Percentiles rank a stretch among this genome's conserved stretches.
Conservation (phyloP, 1,140 invertebrate genomes). For the Drosophila orosa region DNA sequence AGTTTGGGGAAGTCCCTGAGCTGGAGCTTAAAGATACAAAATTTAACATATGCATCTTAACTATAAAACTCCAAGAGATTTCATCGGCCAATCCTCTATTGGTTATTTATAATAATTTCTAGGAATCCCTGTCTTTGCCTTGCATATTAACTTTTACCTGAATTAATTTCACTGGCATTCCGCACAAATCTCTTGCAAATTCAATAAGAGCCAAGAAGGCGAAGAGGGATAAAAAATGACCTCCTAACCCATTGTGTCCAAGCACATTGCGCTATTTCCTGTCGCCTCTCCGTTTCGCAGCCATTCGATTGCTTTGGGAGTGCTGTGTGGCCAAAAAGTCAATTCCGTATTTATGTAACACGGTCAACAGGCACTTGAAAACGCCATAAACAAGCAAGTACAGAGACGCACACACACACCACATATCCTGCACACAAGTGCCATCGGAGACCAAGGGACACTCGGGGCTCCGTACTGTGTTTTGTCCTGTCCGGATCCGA, state of each 20-base stretch:
- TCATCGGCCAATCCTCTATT: too few species aligned
- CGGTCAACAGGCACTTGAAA: slow-evolving; percentile 72
- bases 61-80: too few species aligned
- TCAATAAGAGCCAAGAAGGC: not conserved
- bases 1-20: not conserved
- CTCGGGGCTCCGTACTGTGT: slow-evolving; percentile 8
- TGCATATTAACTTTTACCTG: not conserved
- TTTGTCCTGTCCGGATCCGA: slow-evolving; percentile 23
- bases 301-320: slow-evolving; percentile 64
- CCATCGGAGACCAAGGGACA: slow-evolving; percentile 35
- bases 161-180: not conserved
- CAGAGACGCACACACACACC: slow-evolving; percentile 10
- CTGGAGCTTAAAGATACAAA: not conserved
- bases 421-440: slow-evolving; percentile 54
- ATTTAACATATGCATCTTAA: too few species aligned
- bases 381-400: slow-evolving; percentile 70
- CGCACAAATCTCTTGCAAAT: slow-evolving; percentile 1
- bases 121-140: not conserved
- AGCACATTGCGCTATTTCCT: slow-evolving; percentile 10
- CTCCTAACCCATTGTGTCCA: slow-evolving; percentile 17
- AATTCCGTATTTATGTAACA: slow-evolving; percentile 79
- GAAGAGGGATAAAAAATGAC: not conserved
- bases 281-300: slow-evolving; percentile 11
- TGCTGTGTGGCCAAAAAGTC: slow-evolving; percentile 64
- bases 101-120: too few species aligned